phyloP scores from a whole-genome alignment of 2,888 invertebrate species.

The Penaeus monodon region DNA sequence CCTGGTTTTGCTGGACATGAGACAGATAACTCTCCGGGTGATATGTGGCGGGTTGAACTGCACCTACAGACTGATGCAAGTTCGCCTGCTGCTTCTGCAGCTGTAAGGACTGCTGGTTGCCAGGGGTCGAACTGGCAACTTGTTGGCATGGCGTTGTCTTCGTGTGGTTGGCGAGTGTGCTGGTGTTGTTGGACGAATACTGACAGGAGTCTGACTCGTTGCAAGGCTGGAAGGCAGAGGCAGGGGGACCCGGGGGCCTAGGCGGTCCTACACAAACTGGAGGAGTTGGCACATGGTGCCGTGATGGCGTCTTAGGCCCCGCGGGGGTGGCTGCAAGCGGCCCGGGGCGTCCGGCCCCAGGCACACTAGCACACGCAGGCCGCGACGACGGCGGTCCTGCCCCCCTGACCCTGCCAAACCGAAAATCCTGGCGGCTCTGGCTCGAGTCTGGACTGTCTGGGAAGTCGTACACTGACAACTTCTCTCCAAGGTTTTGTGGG shows the following conservation, averaged over 20 bases:
- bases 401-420: slow-evolving; percentile 65
- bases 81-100: slow-evolving; percentile 33
- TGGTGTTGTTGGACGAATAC: slow-evolving; percentile 29
- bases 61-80: not conserved
- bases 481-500: slow-evolving; percentile 41
- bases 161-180: slow-evolving; percentile 47
- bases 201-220: slow-evolving; percentile 28
- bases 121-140: slow-evolving; percentile 9
- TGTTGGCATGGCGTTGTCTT: slow-evolving; percentile 27
- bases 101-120: slow-evolving; percentile 6
- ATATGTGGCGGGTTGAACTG: not conserved
- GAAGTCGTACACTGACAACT: slow-evolving; percentile 54
- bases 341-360: slow-evolving; percentile 18
- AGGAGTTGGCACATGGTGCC: slow-evolving; percentile 13
- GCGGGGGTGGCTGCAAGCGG: slow-evolving; percentile 47
- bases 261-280: slow-evolving; percentile 27
- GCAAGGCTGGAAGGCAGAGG: slow-evolving; percentile 59
- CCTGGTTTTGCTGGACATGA: no score
- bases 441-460: slow-evolving; percentile 58
- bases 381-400: slow-evolving; percentile 58
- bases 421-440: slow-evolving; percentile 63
- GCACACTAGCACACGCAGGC: slow-evolving; percentile 64
- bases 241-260: slow-evolving; percentile 61
- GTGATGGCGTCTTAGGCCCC: slow-evolving; percentile 32
- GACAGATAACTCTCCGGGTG: no score